Evolutionary conservation across 2,113 vertebrate species (phyloP), one percentile per base, ranked within the genome.

Genomic region (Peromyscus leucopus): DNA sequence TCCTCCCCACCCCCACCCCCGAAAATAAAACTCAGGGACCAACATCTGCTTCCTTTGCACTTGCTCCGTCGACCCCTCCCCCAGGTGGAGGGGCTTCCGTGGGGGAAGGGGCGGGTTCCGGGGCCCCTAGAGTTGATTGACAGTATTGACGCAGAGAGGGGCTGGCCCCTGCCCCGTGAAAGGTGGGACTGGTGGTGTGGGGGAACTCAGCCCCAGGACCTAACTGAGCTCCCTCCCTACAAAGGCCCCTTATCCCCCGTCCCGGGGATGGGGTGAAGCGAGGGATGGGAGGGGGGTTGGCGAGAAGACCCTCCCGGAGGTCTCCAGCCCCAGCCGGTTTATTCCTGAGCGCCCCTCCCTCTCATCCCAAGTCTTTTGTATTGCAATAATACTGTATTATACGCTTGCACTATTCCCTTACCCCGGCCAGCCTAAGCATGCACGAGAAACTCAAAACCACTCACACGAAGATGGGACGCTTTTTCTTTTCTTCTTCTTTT

Each of bases 301-400:
- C 1, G 0, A 95, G 46, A 74, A 76, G 89, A 96, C 89, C 83
- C 82, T 90, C 86, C 57, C 5, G 55, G 89, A 96, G 98, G 97
- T 98, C 98, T 98, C 94, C 96, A 98, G 97, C 93, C 97, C 93
- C 94, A 98, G 96, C 94, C 97, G 97, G 98, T 98, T 97, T 98
- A 98, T 97, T 98, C 97, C 95, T 97, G 94, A 98, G 96, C 46
- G 46, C 97, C 88, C 92, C 94, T 96, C 93, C 94, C 94, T 95
- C 90, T 88, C 96, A 95, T 92, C 98, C 79, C 82, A 93, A 96
- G 86, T 79, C 82, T 95, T 99, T 99, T 99, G 98, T 99, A 99
- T 98, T 99, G 99, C 99, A 99, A 98, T 99, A 99, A 98, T 98
- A 99, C 98, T 99, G 99, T 99, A 99, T 99, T 98, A 99, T 99